These are phyloP conservation scores for Calephelis nemesis DNA, from an alignment of 1,140 invertebrate genomes.

Conservation along the genomic window DNA sequence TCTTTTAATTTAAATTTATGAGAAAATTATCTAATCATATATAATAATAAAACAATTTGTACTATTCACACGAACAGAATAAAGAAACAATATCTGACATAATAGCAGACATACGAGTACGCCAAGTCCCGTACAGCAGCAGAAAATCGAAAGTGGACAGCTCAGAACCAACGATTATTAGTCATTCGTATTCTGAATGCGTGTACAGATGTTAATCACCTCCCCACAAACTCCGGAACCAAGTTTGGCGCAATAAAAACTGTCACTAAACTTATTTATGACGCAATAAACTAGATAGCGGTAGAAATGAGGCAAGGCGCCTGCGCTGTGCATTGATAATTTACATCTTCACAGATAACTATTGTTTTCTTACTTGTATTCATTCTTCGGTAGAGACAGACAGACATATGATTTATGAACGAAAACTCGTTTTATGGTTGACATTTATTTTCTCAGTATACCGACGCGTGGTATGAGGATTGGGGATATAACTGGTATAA, in stretches of 20 bases:
- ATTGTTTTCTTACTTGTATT: conserved; percentile 1
- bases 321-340: conserved; percentile 25
- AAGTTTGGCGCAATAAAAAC: conserved; percentile 59
- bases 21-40: too few relatives aligned
- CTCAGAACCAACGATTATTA: conserved; percentile 36
- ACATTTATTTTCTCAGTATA: too few relatives aligned
- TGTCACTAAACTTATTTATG: conserved; percentile 66
- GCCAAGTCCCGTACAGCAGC: neutral
- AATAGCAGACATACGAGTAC: too few relatives aligned
- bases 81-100: too few relatives aligned
- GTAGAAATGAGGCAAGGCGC: conserved; percentile 33
- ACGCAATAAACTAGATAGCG: conserved; percentile 56
- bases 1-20: too few relatives aligned
- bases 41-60: too few relatives aligned
- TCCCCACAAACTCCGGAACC: conserved; percentile 44
- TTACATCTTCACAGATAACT: conserved; percentile 1
- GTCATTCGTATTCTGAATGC: conserved; percentile 50
- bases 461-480: too few relatives aligned
- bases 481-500: too few relatives aligned
- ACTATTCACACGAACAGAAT: too few relatives aligned
- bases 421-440: too few relatives aligned
- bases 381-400: too few relatives aligned
- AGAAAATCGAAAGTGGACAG: conserved; percentile 33
- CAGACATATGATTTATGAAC: too few relatives aligned
- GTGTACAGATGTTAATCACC: conserved; percentile 59